phyloP scores from a whole-genome alignment of 1,140 invertebrate species.

The Vanessa atalanta region DNA sequence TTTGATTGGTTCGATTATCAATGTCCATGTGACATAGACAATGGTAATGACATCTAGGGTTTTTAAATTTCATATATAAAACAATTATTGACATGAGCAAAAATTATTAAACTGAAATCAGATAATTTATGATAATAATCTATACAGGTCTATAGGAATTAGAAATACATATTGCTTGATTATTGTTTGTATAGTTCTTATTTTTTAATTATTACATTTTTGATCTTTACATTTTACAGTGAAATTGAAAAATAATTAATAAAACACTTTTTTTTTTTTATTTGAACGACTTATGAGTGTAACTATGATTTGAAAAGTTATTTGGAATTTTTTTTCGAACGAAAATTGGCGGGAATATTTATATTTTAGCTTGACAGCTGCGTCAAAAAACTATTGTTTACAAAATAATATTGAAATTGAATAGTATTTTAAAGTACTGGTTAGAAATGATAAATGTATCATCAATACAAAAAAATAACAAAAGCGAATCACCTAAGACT shows the following conservation, averaged over 20 bases:
- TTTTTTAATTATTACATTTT: too few relatives aligned
- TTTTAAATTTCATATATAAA: neutral
- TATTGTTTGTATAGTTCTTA: too few relatives aligned
- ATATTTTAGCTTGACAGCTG: conserved; percentile 33
- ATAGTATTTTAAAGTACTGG: neutral
- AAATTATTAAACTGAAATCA: too few relatives aligned
- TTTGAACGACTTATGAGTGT: too few relatives aligned
- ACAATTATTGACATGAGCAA: too few relatives aligned
- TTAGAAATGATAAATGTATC: conserved; percentile 32
- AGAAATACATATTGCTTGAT: too few relatives aligned
- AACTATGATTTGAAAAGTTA: too few relatives aligned
- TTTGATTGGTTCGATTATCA: conserved; percentile 22
- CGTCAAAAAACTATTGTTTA: neutral
- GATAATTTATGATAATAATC: too few relatives aligned
- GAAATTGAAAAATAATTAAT: too few relatives aligned
- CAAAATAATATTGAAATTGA: conserved; percentile 3
- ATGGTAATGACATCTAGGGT: neutral
- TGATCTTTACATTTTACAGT: too few relatives aligned
- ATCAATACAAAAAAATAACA: conserved; percentile 40
- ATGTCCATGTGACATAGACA: conserved; percentile 11
- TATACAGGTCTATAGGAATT: too few relatives aligned
- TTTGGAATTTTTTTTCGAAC: neutral
- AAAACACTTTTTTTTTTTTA: too few relatives aligned
- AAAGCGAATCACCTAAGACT: conserved; percentile 65
- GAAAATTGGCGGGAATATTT: conserved; percentile 23